A percentile compares a stretch with the other conserved stretches of the same genome.
These are phyloP conservation scores for Podarcis muralis DNA, from an alignment of 2,113 vertebrate genomes.

Conservation along the genomic window DNA sequence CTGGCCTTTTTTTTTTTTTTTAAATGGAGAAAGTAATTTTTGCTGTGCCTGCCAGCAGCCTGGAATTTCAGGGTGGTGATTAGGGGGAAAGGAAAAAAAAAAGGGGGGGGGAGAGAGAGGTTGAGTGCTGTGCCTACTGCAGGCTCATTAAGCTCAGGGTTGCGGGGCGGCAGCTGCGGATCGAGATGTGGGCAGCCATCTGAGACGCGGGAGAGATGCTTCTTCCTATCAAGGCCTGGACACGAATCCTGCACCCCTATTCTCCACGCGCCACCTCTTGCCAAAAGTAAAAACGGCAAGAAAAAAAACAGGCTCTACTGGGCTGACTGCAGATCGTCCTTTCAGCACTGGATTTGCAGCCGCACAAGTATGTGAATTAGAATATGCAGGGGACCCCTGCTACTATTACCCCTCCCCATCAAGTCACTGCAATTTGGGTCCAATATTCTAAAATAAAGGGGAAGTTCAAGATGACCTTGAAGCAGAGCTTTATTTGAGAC, in stretches of 20 bases:
- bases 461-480: neutral
- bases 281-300: neutral
- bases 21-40: constrained; percentile 27
- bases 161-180: constrained; percentile 10
- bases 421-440: neutral
- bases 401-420: neutral
- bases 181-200: constrained; percentile 33
- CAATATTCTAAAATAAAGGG: neutral
- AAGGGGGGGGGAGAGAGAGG: neutral
- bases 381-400: neutral
- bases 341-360: neutral
- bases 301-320: neutral
- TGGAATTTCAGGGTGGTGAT: neutral
- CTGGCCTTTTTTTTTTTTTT: neutral
- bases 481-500: neutral
- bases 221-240: constrained; percentile 8
- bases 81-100: neutral
- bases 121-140: neutral
- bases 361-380: neutral
- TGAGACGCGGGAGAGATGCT: neutral
- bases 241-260: neutral
- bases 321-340: neutral
- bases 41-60: constrained; percentile 4
- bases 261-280: neutral
- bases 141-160: neutral